Evolutionary conservation across 30 jellyfish, hydroid and myxozoan species (phyloP).

Genomic region (Hydra vulgaris): DNA sequence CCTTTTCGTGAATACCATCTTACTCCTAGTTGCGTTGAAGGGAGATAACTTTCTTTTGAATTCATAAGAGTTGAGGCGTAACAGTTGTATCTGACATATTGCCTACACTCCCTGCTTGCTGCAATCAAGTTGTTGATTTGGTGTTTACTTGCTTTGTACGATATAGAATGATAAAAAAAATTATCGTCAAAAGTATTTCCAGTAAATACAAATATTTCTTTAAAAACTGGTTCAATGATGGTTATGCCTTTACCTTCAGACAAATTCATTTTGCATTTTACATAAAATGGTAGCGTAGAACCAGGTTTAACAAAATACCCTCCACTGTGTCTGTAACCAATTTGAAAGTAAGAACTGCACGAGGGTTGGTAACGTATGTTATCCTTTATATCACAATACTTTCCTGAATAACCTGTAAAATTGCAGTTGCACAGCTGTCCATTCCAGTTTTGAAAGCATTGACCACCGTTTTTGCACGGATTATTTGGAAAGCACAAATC

Average conservation of each 20-base stretch:
- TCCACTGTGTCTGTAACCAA: slow-evolving; percentile 19
- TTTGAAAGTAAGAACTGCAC: slow-evolving; percentile 12
- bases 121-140: slow-evolving; percentile 15
- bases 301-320: slow-evolving; percentile 24
- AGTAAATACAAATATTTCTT: not conserved
- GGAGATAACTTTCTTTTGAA: not conserved
- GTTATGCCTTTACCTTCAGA: slow-evolving; percentile 18
- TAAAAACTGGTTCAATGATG: not conserved
- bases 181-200: slow-evolving; percentile 15
- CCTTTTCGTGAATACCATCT: slow-evolving; percentile 34
- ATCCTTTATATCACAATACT: slow-evolving; percentile 6
- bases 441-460: slow-evolving; percentile 7
- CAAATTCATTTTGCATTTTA: slow-evolving; percentile 17
- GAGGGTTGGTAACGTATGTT: slow-evolving; percentile 1
- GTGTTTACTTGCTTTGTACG: slow-evolving; percentile 17
- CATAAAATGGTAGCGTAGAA: slow-evolving; percentile 12
- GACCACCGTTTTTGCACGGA: slow-evolving; percentile 32
- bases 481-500: slow-evolving; percentile 30
- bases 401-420: slow-evolving; percentile 22
- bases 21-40: slow-evolving; percentile 10
- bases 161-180: slow-evolving; percentile 14
- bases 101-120: slow-evolving; percentile 17
- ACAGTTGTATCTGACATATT: slow-evolving; percentile 23
- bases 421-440: slow-evolving; percentile 7
- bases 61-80: slow-evolving; percentile 23